Base-by-base conservation (phyloP, 2,113 vertebrate species). In the Xenopus tropicalis region DNA sequence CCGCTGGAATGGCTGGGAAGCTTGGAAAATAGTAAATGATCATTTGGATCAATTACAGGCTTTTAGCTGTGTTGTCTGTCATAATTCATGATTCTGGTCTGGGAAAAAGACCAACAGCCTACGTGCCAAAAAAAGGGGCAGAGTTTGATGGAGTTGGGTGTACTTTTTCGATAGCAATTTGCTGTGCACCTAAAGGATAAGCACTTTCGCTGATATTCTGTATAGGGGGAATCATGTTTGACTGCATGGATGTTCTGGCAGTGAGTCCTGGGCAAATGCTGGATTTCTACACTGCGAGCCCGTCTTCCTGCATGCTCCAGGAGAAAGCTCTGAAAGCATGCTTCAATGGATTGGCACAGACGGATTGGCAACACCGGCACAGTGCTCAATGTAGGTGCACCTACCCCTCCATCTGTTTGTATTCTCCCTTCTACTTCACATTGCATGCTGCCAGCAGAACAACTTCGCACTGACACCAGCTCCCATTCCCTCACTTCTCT, bases 61-160 rank as follows among this genome's bases (percentile, higher is more conserved):
- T 89, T 90, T 85, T 91, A 91, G 89, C 87, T 86, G 86, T 88
- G 90, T 91, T 89, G 87, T 90, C 90, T 89, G 86, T 92, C 91
- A 93, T 93, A 92, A 94, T 93, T 94, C 90, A 93, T 93, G 94
- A 95, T 92, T 90, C 91, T 88, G 83, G 88, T 91, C 90, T 92
- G 91, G 94, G 93, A 94, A 93, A 91, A 88, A 88, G 90, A 93
- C 86, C 88, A 88, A 90, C 86, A 91, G 88, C 84, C 83, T 84
- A 83, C 88, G 90, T 91, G 93, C 91, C 93, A 93, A 92, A 92
- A 91, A 84, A 78, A 78, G 23, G 89, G 90, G 89, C 88, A 91
- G 93, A 96, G 91, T 97, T 98, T 92, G 94, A 97, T 96, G 94
- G 94, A 98, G 95, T 96, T 97, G 88, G 90, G 87, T 87, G 89